phyloP scores from a whole-genome alignment of 2,888 invertebrate species.

The Hermaeophaga mercurialis region DNA sequence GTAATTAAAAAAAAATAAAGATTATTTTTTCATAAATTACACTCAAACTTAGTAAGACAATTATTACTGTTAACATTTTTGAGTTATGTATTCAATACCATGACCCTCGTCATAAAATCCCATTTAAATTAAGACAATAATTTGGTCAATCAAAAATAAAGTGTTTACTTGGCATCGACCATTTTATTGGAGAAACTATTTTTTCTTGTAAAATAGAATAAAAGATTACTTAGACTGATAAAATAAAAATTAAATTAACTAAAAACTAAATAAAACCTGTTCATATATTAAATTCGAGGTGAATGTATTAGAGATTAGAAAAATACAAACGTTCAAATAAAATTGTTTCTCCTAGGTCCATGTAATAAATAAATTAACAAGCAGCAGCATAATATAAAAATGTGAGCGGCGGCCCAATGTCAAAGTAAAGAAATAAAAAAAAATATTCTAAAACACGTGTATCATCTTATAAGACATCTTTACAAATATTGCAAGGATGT shows the following conservation, averaged over 20 bases:
- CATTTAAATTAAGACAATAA: too few species aligned
- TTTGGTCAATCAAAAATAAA: too few species aligned
- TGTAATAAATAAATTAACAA: conserved; percentile 46
- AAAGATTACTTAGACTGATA: conserved; percentile 3
- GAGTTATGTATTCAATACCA: too few species aligned
- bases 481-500: conserved; percentile 50
- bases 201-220: not conserved
- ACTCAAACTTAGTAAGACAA: too few species aligned
- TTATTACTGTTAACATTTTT: too few species aligned
- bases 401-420: conserved; percentile 46
- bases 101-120: too few species aligned
- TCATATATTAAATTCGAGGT: conserved; percentile 35
- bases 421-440: conserved; percentile 43
- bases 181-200: too few species aligned
- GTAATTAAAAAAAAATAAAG: too few species aligned
- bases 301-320: conserved; percentile 19
- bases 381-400: conserved; percentile 40
- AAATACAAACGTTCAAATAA: conserved; percentile 26
- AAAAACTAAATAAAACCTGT: conserved; percentile 31
- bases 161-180: too few species aligned
- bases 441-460: conserved; percentile 35
- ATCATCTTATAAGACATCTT: conserved; percentile 41
- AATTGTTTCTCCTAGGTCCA: conserved; percentile 25
- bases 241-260: conserved; percentile 34
- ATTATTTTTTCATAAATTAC: too few species aligned